Evolutionary conservation across 2,797 vertebrate species (phyloP).

Genomic region (Linurgus olivaceus): DNA sequence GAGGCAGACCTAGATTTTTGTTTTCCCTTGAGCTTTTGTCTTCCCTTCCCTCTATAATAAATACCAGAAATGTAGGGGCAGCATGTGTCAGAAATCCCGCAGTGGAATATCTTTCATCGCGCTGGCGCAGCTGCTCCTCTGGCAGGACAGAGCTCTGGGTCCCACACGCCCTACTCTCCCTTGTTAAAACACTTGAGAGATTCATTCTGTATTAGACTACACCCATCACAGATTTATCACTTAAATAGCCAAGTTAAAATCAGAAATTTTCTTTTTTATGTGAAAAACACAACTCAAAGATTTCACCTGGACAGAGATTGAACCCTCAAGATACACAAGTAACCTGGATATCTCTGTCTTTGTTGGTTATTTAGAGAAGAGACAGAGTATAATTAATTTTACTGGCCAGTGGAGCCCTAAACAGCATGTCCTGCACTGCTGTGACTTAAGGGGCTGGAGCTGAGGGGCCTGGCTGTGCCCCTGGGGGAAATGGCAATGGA

Average conservation of each 20-base stretch:
- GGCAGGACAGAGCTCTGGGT: not conserved
- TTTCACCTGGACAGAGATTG: not conserved
- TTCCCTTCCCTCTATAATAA: constrained; percentile 58
- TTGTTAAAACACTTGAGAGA: not conserved
- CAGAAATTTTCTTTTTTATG: not conserved
- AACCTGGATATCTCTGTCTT: not conserved
- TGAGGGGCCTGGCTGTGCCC: not conserved
- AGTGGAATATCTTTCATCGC: constrained; percentile 15
- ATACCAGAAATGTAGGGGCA: constrained; percentile 48
- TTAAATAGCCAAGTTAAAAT: not conserved
- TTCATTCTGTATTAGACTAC: not conserved
- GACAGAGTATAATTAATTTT: not conserved
- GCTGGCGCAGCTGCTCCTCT: not conserved
- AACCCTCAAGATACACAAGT: not conserved
- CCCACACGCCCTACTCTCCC: not conserved
- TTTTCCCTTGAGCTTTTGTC: constrained; percentile 62
- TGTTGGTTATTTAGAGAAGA: not conserved
- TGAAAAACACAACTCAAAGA: not conserved
- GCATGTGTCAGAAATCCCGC: constrained; percentile 37
- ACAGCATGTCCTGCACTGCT: rapidly evolving
- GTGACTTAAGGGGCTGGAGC: not conserved
- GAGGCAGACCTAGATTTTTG: constrained; percentile 67
- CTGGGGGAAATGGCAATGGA: rapidly evolving
- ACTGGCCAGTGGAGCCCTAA: not conserved
- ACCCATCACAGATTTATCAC: not conserved